Evolutionary conservation across 2,888 invertebrate species (phyloP).

Genomic region (Diaprepes abbreviatus): DNA sequence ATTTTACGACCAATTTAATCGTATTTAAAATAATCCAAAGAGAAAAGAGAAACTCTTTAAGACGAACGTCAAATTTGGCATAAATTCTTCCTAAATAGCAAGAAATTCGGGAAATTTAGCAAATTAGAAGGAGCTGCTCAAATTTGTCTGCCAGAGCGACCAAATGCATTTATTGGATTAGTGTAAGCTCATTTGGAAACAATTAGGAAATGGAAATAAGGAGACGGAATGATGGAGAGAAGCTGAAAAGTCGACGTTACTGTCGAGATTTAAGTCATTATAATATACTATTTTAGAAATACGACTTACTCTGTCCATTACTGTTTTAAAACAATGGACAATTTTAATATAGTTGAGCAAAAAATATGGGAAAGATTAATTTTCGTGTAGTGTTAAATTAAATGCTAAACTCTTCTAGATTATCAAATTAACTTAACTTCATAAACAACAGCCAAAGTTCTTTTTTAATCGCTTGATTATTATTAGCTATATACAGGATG

Average conservation of each 20-base stretch:
- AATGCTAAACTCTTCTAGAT: no score
- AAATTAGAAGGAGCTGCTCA: slow-evolving; percentile 42
- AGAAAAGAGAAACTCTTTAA: background rate
- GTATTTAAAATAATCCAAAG: slow-evolving; percentile 8
- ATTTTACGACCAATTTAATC: slow-evolving; percentile 5
- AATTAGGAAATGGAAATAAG: slow-evolving; percentile 44
- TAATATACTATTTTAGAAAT: no score
- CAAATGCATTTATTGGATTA: slow-evolving; percentile 48
- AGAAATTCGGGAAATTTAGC: slow-evolving; percentile 40
- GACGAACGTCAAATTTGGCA: slow-evolving; percentile 23
- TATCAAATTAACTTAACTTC: no score
- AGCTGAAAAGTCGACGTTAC: slow-evolving; percentile 3
- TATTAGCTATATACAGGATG: no score
- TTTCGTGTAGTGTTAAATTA: no score
- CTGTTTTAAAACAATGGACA: no score
- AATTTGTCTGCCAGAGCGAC: slow-evolving; percentile 45
- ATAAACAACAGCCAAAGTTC: no score
- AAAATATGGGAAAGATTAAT: no score
- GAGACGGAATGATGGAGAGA: slow-evolving; percentile 20
- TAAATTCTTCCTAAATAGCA: slow-evolving; percentile 36
- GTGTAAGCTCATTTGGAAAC: slow-evolving; percentile 42
- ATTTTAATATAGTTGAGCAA: no score
- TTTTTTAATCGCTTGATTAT: no score
- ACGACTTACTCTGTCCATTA: no score
- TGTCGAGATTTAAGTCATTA: background rate